phyloP scores from a whole-genome alignment of 2,113 vertebrate species.

The Urocolius indicus region DNA sequence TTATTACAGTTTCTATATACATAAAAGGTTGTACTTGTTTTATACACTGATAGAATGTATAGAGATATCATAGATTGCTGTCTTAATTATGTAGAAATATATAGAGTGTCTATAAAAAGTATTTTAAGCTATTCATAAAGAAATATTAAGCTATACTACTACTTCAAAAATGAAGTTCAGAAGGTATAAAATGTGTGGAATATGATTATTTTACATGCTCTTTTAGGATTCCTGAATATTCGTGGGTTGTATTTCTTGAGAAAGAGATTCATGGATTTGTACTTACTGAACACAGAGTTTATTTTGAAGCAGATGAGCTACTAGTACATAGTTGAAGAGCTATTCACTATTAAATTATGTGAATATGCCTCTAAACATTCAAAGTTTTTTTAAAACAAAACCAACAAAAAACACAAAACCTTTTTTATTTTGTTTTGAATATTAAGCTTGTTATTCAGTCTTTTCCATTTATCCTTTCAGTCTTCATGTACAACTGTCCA shows the following conservation, averaged over 20 bases:
- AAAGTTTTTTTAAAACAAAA: background rate
- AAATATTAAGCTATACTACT: background rate
- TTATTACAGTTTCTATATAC: background rate
- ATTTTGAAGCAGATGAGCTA: background rate
- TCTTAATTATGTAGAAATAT: background rate
- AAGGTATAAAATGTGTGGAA: background rate
- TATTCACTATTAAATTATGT: background rate
- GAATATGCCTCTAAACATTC: background rate
- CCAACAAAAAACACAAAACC: rapidly evolving
- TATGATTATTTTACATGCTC: background rate
- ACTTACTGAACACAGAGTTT: background rate
- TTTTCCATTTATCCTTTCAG: background rate
- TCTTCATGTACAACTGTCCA: background rate
- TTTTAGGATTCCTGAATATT: background rate
- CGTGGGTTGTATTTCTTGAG: background rate
- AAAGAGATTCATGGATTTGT: background rate
- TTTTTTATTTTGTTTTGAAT: background rate
- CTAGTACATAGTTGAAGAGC: background rate
- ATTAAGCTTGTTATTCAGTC: background rate
- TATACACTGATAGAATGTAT: background rate
- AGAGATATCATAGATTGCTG: background rate
- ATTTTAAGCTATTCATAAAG: background rate
- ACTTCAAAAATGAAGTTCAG: background rate
- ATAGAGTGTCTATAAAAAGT: background rate
- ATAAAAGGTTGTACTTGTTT: background rate